A percentile compares a stretch with the other conserved stretches of the same genome.
phyloP scores from a whole-genome alignment of 2,113 vertebrate species.

The Pteronura brasiliensis region DNA sequence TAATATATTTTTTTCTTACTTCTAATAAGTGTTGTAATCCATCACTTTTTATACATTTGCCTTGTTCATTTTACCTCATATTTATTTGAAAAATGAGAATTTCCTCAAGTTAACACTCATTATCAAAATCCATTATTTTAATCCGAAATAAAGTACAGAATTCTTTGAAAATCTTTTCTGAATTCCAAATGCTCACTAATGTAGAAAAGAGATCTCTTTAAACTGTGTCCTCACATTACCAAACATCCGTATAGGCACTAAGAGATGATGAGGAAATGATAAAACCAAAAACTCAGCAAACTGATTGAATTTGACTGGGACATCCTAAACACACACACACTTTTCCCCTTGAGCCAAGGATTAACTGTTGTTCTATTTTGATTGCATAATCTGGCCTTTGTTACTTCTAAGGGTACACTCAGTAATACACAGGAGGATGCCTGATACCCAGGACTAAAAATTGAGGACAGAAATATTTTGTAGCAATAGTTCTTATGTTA shows the following conservation, averaged over 20 bases:
- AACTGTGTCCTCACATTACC: not conserved
- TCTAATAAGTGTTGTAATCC: not conserved
- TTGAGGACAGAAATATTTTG: not conserved
- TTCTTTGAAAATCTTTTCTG: not conserved
- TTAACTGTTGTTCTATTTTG: not conserved
- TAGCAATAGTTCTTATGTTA: not conserved
- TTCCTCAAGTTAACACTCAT: not conserved
- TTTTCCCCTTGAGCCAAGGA: not conserved
- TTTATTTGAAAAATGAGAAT: slow-evolving; percentile 16
- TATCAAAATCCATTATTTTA: not conserved
- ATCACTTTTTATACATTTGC: not conserved
- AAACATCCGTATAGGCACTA: not conserved
- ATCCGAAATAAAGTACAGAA: not conserved
- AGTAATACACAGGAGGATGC: not conserved
- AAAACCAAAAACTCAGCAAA: not conserved
- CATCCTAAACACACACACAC: not conserved
- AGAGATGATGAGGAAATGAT: not conserved
- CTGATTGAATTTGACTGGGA: not conserved
- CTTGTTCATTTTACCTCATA: not conserved
- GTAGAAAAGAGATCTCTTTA: not conserved
- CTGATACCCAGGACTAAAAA: not conserved
- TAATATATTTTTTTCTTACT: not conserved
- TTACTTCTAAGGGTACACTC: not conserved
- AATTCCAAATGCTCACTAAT: not conserved
- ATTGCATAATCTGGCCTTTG: not conserved